A percentile compares a stretch with the other conserved stretches of the same genome.
Conservation (phyloP, 2,797 vertebrate species). For the Acanthurus tractus region DNA sequence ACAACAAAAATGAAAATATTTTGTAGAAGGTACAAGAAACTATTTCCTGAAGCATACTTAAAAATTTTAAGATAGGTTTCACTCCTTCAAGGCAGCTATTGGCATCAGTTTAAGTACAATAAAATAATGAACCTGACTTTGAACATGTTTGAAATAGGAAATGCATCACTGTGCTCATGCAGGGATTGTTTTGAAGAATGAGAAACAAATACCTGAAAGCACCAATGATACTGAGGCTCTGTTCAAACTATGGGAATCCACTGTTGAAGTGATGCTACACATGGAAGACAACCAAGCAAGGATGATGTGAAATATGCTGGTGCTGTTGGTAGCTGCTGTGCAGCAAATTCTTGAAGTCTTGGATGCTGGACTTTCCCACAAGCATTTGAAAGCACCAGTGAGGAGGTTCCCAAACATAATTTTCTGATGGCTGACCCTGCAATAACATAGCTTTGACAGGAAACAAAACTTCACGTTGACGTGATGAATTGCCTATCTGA, state of each 20-base stretch:
- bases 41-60: slow-evolving; percentile 30
- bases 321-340: not conserved
- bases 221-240: not conserved
- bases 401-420: slow-evolving; percentile 12
- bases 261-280: slow-evolving; percentile 3
- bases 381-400: slow-evolving; percentile 19
- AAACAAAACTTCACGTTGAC: slow-evolving; percentile 12
- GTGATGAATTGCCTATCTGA: slow-evolving; percentile 13
- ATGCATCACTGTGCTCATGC: slow-evolving; percentile 5
- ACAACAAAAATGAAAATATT: not conserved
- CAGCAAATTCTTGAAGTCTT: not conserved
- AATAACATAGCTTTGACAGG: not conserved
- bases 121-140: slow-evolving; percentile 16
- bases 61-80: slow-evolving; percentile 24
- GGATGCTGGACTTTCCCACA: slow-evolving; percentile 7
- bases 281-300: slow-evolving; percentile 2
- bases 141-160: slow-evolving; percentile 41
- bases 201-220: not conserved
- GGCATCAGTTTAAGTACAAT: not conserved
- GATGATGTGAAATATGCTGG: slow-evolving; percentile 11
- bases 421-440: not conserved
- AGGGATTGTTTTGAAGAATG: slow-evolving; percentile 11
- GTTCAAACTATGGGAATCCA: slow-evolving; percentile 7
- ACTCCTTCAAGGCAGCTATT: not conserved
- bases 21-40: not conserved